These are phyloP conservation scores for Leucophenga montana DNA, from an alignment of 2,888 invertebrate species.

Conservation along the genomic window DNA sequence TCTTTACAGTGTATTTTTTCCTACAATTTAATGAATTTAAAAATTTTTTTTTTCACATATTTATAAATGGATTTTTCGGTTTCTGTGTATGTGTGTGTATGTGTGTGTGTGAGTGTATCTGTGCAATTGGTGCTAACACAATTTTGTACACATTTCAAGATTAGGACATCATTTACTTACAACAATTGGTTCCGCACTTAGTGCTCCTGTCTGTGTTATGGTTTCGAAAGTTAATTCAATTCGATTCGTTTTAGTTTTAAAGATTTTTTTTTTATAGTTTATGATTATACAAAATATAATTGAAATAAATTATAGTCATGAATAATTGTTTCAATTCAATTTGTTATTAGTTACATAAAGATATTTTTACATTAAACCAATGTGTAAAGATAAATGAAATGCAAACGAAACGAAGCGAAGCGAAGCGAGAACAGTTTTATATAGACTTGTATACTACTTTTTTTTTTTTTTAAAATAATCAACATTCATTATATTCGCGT, in stretches of 20 bases:
- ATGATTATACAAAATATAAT: slow-evolving; percentile 25
- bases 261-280: slow-evolving; percentile 3
- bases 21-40: neutral
- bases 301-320: slow-evolving; percentile 15
- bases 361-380: slow-evolving; percentile 28
- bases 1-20: slow-evolving; percentile 15
- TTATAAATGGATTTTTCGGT: slow-evolving; percentile 4
- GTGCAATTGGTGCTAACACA: slow-evolving; percentile 38
- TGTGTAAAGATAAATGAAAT: neutral
- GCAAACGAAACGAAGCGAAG: no score
- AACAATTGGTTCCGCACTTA: slow-evolving; percentile 95
- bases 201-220: slow-evolving; percentile 81
- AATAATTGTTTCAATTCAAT: slow-evolving; percentile 13
- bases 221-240: slow-evolving; percentile 51
- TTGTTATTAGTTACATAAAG: slow-evolving; percentile 14
- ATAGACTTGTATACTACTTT: no score
- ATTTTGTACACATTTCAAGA: slow-evolving; percentile 44
- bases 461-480: no score
- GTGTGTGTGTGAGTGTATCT: slow-evolving; percentile 37
- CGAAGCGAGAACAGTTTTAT: no score
- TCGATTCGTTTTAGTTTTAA: slow-evolving; percentile 46
- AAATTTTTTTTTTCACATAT: slow-evolving; percentile 6
- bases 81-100: slow-evolving; percentile 10
- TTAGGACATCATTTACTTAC: slow-evolving; percentile 81
- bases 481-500: no score